phyloP scores from a whole-genome alignment of 35 echinoderm and acorn worm species.

The Amphiura filiformis region DNA sequence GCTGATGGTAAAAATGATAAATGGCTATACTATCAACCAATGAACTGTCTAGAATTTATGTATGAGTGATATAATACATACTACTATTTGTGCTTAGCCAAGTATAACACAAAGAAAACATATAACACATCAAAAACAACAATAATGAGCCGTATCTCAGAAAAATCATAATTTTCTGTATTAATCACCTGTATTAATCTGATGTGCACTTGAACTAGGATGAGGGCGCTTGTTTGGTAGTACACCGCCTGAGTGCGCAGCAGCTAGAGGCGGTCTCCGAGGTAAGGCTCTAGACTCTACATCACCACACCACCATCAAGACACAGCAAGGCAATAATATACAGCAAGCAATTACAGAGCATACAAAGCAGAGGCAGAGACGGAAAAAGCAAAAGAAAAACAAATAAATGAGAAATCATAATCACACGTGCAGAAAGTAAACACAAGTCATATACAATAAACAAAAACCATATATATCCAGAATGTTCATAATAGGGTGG shows the following conservation, averaged over 20 bases:
- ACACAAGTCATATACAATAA: conserved; percentile 13
- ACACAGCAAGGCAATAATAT: conserved; percentile 20
- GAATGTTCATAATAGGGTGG: too few relatives aligned
- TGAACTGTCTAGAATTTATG: too few relatives aligned
- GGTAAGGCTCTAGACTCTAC: conserved; percentile 16
- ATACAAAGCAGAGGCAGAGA: conserved; percentile 11
- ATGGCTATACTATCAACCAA: too few relatives aligned
- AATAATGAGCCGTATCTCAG: background rate
- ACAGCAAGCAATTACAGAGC: background rate
- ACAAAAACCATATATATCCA: background rate
- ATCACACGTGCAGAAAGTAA: conserved; percentile 1
- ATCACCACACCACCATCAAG: conserved; percentile 15
- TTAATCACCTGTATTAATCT: conserved; percentile 34
- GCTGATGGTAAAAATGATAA: too few relatives aligned
- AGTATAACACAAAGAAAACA: background rate
- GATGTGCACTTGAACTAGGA: conserved; percentile 15
- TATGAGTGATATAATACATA: background rate
- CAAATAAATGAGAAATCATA: background rate
- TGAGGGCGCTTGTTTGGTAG: conserved; percentile 32
- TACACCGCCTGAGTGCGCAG: background rate
- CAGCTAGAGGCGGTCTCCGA: background rate
- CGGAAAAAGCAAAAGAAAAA: conserved; percentile 6
- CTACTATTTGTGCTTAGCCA: background rate
- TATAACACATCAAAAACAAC: background rate
- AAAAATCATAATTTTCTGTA: too few relatives aligned